These are phyloP conservation scores for Bovichtus variegatus DNA, from an alignment of 2,797 vertebrate genomes.

Conservation along the genomic window DNA sequence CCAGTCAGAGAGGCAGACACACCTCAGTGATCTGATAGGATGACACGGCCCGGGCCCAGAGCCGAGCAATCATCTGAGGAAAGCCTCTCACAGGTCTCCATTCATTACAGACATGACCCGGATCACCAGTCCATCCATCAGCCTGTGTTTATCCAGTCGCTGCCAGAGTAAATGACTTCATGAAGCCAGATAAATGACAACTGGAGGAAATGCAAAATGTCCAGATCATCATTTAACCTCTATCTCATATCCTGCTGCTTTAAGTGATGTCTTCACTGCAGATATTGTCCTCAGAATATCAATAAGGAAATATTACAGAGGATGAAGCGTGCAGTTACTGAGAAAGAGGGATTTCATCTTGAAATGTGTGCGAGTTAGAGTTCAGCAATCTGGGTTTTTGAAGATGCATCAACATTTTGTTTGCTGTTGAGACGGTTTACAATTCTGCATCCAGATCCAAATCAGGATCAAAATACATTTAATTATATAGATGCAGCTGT, in stretches of 20 bases:
- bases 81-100: constrained; percentile 45
- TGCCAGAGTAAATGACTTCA: constrained; percentile 54
- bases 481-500: background rate
- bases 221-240: constrained; percentile 70
- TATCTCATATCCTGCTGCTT: constrained; percentile 60
- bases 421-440: background rate
- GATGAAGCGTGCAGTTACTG: constrained; percentile 35
- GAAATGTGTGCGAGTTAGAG: background rate
- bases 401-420: background rate
- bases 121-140: constrained; percentile 66
- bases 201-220: constrained; percentile 59
- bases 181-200: constrained; percentile 62
- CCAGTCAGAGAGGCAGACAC: constrained; percentile 50
- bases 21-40: constrained; percentile 57
- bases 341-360: constrained; percentile 38
- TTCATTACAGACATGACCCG: constrained; percentile 67
- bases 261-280: constrained; percentile 63
- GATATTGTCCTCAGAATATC: constrained; percentile 64
- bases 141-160: constrained; percentile 62
- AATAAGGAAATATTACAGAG: constrained; percentile 45
- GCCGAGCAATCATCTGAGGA: constrained; percentile 52
- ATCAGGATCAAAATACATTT: background rate
- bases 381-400: background rate
- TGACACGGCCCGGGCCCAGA: constrained; percentile 35
- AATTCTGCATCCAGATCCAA: constrained; percentile 11